These are phyloP conservation scores for Acleris cristana DNA, from an alignment of 2,888 invertebrate genomes.

Conservation along the genomic window DNA sequence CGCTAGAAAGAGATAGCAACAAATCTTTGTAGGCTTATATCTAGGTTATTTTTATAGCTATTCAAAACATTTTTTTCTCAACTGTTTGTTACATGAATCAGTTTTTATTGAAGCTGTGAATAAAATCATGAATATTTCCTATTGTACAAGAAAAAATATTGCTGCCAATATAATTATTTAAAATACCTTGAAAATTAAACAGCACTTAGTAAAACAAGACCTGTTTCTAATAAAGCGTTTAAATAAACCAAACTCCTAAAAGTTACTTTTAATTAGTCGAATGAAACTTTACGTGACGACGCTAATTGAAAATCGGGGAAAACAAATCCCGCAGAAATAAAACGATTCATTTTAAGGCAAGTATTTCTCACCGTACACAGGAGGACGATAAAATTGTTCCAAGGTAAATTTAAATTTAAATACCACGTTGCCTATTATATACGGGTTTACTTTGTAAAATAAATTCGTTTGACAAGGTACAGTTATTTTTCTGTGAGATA, in stretches of 20 bases:
- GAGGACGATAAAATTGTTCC: not conserved
- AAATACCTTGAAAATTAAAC: not conserved
- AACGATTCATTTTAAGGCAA: conserved; percentile 8
- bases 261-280: conserved; percentile 30
- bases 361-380: conserved; percentile 4
- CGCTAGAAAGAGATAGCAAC: too few relatives aligned
- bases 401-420: conserved; percentile 1
- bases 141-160: too few relatives aligned
- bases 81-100: too few relatives aligned
- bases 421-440: not conserved
- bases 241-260: conserved; percentile 18
- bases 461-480: too few relatives aligned
- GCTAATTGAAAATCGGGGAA: conserved; percentile 27
- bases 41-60: too few relatives aligned
- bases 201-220: conserved; percentile 13
- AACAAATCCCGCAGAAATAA: conserved; percentile 25
- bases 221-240: conserved; percentile 11
- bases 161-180: too few relatives aligned
- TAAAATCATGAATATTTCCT: too few relatives aligned
- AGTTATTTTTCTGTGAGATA: too few relatives aligned
- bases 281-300: conserved; percentile 19
- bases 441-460: too few relatives aligned
- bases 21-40: too few relatives aligned
- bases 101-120: too few relatives aligned
- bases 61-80: too few relatives aligned